These are phyloP conservation scores for Pyrgilauda ruficollis DNA, from an alignment of 2,113 vertebrate genomes.

Conservation along the genomic window DNA sequence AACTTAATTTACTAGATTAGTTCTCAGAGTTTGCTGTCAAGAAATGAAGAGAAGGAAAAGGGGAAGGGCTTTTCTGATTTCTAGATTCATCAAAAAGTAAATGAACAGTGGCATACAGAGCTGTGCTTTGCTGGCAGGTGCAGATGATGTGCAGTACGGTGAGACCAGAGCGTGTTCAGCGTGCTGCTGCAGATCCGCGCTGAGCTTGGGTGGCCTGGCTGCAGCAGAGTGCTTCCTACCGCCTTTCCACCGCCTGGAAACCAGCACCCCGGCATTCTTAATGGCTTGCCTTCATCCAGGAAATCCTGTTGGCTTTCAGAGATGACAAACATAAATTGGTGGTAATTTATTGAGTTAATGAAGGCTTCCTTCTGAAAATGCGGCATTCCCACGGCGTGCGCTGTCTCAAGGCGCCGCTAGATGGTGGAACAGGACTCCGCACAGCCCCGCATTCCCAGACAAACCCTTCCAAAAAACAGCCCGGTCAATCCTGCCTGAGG, in stretches of 20 bases:
- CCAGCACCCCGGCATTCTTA: neutral
- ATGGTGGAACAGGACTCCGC: constrained; percentile 15
- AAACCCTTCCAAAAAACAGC: neutral
- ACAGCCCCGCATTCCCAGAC: rapidly evolving
- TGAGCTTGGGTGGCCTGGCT: neutral
- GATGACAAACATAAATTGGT: neutral
- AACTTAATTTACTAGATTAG: neutral
- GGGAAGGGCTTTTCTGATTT: neutral
- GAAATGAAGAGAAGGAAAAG: neutral
- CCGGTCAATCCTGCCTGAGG: neutral
- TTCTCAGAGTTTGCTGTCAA: neutral
- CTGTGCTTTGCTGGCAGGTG: neutral
- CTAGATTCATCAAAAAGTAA: neutral
- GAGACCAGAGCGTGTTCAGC: neutral
- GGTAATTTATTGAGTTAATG: neutral
- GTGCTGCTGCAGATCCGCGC: neutral
- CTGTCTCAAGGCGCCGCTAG: neutral
- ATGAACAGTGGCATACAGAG: neutral
- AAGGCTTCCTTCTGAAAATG: neutral
- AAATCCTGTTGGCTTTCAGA: neutral
- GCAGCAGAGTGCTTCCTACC: neutral
- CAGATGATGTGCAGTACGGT: neutral
- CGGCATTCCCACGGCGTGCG: rapidly evolving
- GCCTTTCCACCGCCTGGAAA: neutral
- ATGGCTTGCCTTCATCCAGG: neutral